Base-by-base conservation (phyloP, 2,113 vertebrate species). In the Phylloscopus trochilus region DNA sequence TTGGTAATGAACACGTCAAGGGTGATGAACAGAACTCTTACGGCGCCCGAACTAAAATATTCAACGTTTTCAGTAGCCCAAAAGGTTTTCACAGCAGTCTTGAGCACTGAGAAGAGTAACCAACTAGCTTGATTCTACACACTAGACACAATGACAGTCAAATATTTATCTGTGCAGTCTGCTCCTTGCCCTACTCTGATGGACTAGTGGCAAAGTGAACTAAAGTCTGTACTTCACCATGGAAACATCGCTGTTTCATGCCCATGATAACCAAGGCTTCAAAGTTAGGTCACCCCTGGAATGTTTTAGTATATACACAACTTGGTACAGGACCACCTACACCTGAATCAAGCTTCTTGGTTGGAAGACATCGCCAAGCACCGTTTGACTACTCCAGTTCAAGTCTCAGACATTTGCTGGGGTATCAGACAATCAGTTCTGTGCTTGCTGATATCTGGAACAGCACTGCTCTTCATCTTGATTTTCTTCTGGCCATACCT, bases 41-140 rank as follows among this genome's bases (percentile, higher is more conserved):
- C 1, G 0, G 28, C 1, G 2, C 26, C 49, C 19, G 4, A 82
- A 68, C 5, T 11, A 67, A 80, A 81, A 27, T 4, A 64, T 2
- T 62, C 0, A 0, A 53, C 21, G 44, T 67, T 78, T 63, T 23
- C 47, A 80, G 2, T 9, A 83, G 59, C 43, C 11, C 23, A 37
- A 31, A 60, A 89, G 9, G 14, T 74, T 43, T 83, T 31, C 27
- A 19, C 37, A 73, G 9, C 21, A 49, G 46, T 28, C 35, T 52
- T 15, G 10, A 59, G 39, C 46, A 46, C 33, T 14, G 27, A 27
- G 15, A 33, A 59, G 26, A 74, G 23, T 3, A 43, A 67, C 7
- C 55, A 72, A 4, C 10, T 15, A 33, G 39, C 12, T 3, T 52
- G 31, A 41, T 10, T 22, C 28, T 12, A 30, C 9, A 19, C 4